Base-by-base conservation (phyloP, 2,113 vertebrate species). In the Otus sunia region DNA sequence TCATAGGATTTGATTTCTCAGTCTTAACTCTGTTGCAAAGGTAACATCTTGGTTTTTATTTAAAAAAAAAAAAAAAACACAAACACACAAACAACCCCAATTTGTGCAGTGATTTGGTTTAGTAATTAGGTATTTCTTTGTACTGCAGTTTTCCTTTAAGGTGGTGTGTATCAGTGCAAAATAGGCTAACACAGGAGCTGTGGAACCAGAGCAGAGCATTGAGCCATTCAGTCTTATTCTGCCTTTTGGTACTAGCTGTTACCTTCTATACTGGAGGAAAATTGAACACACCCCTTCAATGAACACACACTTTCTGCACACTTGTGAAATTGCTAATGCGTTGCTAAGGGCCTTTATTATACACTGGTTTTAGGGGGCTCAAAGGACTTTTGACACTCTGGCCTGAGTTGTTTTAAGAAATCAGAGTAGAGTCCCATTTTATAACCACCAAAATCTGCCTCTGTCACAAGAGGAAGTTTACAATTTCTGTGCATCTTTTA, bases 131-230 rank as follows among this genome's bases (percentile, higher is more conserved):
- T 82, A 53, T 75, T 76, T 81, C 63, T 89, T 81, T 67, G 66
- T 90, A 53, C 94, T 97, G 95, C 96, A 96, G 66, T 97, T 97
- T 97, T 97, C 96, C 97, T 94, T 80, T 79, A 82, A 96, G 72
- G 25, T 82, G 74, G 43, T 87, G 75, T 81, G 74, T 96, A 89
- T 75, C 64, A 84, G 50, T 73, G 18, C 91, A 86, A 86, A 88
- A 72, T 55, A 88, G 58, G 92, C 91, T 83, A 86, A 85, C 21
- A 30, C 49, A 71, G 75, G 87, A 96, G 60, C 83, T 91, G 50
- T 9, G 11, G 41, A 80, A 66, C 58, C 66, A 74, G 60, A 94
- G 78, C 76, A 49, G 47, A 90, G n/a, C 64, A 64, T 55, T 94
- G 92, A 97, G 95, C 93, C 91, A 78, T 92, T 72, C n/a, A 68